Evolutionary conservation across 2,888 invertebrate species (phyloP), one percentile per base, ranked within the genome.

Genomic region (Lasioglossum vierecki): DNA sequence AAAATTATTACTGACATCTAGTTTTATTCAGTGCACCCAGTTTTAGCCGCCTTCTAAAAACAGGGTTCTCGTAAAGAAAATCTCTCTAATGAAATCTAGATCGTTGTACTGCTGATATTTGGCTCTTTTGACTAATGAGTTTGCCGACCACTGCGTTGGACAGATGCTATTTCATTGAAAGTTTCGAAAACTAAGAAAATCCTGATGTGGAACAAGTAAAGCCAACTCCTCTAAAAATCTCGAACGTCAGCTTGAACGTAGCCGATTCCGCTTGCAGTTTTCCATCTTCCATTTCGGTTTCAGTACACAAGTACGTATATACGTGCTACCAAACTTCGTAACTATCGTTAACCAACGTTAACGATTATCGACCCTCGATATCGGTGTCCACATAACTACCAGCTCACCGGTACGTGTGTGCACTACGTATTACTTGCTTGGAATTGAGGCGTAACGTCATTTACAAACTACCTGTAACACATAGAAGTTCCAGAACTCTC

Each of bases 281-380:
- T 70, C 15, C 76, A 53, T 76, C 76, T 74, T 82, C 22, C 26
- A 13, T 76, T 57, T 46, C 71, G 79, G 82, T 74, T 79, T 57
- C 63, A 41, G 68, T 60, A 44, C 30, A 46, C 68, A 15, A 4
- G 30, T 53, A 46, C n/a, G 53, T 60, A 26, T 30, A 44, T 63
- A 30, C 9, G 57, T 63, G 63, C 46, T 57, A 79, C 57, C 74
- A n/a, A 79, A 84, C 84, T 74, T 77, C 66, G 73, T 77, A 80
- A 89, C 82, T 83, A 84, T 88, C 89, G 88, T 88, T 89, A 89
- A 83, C 86, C 79, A 74, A 82, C 88, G 89, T 86, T 89, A 89
- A 89, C 88, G 89, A 84, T 88, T 87, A 87, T 89, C 88, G 88
- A 88, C 75, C 80, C 86, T 39, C 86, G 82, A 88, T 89, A 89